A percentile compares a stretch with the other conserved stretches of the same genome.
phyloP scores from a whole-genome alignment of 2,888 invertebrate species.

The Macrostomum cliftonense region DNA sequence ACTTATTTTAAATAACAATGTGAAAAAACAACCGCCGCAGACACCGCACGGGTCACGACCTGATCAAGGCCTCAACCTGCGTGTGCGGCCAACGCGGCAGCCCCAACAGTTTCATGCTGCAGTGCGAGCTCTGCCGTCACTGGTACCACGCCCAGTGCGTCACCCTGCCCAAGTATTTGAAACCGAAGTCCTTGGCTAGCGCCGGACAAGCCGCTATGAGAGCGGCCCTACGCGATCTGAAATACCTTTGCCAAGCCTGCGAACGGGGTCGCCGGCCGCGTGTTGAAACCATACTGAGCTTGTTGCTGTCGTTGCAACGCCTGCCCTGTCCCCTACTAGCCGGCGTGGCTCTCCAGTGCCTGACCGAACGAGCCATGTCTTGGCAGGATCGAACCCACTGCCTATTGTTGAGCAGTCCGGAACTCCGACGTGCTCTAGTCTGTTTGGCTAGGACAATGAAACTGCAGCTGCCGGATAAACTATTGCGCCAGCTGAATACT shows the following conservation, averaged over 20 bases:
- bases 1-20: too few relatives aligned
- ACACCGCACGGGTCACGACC: too few relatives aligned
- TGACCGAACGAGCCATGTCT: constrained; percentile 80
- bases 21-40: too few relatives aligned
- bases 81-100: constrained; percentile 22
- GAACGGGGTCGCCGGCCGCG: constrained; percentile 65
- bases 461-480: too few relatives aligned
- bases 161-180: neutral
- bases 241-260: constrained; percentile 60
- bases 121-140: constrained; percentile 81
- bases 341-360: constrained; percentile 74
- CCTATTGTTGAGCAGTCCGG: constrained; percentile 17
- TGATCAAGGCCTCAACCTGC: too few relatives aligned
- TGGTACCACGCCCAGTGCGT: constrained; percentile 62
- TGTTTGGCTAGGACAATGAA: too few relatives aligned
- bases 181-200: too few relatives aligned
- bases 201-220: constrained; percentile 14
- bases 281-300: constrained; percentile 46
- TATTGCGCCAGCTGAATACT: too few relatives aligned
- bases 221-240: constrained; percentile 37
- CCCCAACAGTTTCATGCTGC: constrained; percentile 51
- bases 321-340: constrained; percentile 62
- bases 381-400: constrained; percentile 51
- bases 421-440: neutral
- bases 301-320: constrained; percentile 56